Base-by-base conservation (phyloP, 2,797 vertebrate species). In the Pseudochaenichthys georgianus region DNA sequence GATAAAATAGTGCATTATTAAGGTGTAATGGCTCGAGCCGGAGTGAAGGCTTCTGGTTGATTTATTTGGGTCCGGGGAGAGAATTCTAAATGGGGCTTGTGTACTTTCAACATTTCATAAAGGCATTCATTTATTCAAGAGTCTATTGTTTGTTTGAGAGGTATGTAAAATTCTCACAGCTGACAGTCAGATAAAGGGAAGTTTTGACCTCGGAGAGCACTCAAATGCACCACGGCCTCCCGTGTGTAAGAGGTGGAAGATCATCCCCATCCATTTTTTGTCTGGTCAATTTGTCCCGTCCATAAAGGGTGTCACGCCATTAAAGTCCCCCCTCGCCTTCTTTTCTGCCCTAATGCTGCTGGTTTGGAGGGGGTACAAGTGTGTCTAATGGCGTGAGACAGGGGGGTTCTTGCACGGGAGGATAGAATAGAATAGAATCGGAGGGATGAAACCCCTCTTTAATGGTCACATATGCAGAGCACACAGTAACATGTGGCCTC, bases 1-100 rank as follows among this genome's bases (percentile, higher is more conserved):
- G 70, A 16, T 75, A 47, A 82, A 85, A 78, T 46, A 67, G 84
- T 84, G 80, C 87, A 90, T 91, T 89, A 90, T 90, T 91, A 72
- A 90, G 71, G 73, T 82, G 82, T 68, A 70, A 75, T 75, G 76
- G 60, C 46, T 75, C 5, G 4, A 38, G 69, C 42, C 50, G 43
- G 64, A 69, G 54, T 48, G 54, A 68, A 70, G 17, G 62, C 68
- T 78, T 71, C 66, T 85, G 61, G 43, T 70, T 61, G 31, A 67
- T 86, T 82, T 68, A 52, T 73, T 70, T 47, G 41, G 52, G 50
- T 79, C 80, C 31, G 42, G 52, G 59, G 66, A 78, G 54, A 53
- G 46, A 34, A 31, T 51, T 66, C 15, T 16, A 68, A 78, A 73
- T 57, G 16, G 43, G 8, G n/a, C 58, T 46, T 73, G 58, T 64